A percentile compares a stretch with the other conserved stretches of the same genome.
These are phyloP conservation scores for Mormyrops attenuatus DNA, from an alignment of 2,797 vertebrate species.

Conservation along the genomic window DNA sequence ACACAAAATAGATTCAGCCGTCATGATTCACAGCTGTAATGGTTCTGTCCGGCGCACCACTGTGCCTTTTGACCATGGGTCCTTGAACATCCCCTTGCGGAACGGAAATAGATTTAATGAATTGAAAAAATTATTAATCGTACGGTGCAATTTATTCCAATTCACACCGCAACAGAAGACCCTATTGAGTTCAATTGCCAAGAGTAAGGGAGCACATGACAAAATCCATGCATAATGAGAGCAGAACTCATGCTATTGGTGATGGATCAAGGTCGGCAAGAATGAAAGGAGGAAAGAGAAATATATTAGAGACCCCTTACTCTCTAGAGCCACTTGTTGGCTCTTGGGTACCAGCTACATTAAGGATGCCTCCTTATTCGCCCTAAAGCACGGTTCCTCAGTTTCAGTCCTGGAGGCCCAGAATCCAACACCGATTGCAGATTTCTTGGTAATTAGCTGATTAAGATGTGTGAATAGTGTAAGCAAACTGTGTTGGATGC, in stretches of 20 bases:
- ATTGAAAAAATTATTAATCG: conserved; percentile 2
- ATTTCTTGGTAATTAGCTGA: background rate
- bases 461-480: background rate
- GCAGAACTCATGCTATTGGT: background rate
- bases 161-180: background rate
- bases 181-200: background rate
- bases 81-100: background rate
- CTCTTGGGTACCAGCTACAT: background rate
- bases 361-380: background rate
- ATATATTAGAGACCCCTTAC: background rate
- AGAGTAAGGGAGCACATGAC: background rate
- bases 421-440: background rate
- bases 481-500: background rate
- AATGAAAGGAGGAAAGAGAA: background rate
- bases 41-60: background rate
- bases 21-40: background rate
- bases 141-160: conserved; percentile 11
- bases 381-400: background rate
- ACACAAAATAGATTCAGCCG: background rate
- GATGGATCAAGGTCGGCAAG: conserved; percentile 5
- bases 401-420: background rate
- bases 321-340: background rate
- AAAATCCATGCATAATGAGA: background rate
- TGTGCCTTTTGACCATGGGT: background rate
- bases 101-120: background rate